Evolutionary conservation across 1,140 invertebrate species (phyloP), one percentile per base, ranked within the genome.

Genomic region (Leptinotarsa defecta): DNA sequence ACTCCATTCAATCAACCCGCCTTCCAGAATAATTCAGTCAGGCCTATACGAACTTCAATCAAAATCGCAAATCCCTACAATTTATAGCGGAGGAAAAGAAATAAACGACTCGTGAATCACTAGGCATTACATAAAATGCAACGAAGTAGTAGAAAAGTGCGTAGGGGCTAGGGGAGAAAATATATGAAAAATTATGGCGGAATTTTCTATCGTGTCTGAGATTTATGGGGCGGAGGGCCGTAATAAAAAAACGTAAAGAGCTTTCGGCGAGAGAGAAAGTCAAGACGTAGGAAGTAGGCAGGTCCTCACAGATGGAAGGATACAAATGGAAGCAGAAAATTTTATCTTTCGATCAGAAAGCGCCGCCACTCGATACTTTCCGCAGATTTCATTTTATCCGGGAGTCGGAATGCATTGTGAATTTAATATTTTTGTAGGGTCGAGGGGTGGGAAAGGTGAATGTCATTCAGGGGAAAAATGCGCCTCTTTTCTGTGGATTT

Each of bases 181-280:
- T 65, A 65, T 65, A 65, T 65, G 64, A 65, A 65, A 65, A 65
- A 65, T 65, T 65, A 65, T 65, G 64, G 64, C 64, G 64, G 64
- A 65, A 65, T 65, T 65, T 65, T 65, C 64, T 65, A 65, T 65
- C 64, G 64, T 34, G 20, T 20, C 15, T 17, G 64, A 65, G 64
- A 65, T 65, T 65, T 65, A 65, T 65, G 22, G 64, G 64, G 52
- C 64, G 11, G 27, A 34, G 64, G 64, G 64, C 13, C 20, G 20
- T 65, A 65, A 65, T 65, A 22, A 65, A 65, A 65, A 65, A 65
- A 65, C 63, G 63, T 65, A 65, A 65, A 65, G 64, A 34, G 64
- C 52, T 57, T 43, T 19, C 52, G 52, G 52, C 52, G 52, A 19
- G 52, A 19, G 52, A 57, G 22, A 65, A 27, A 65, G 64, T 65